These are phyloP conservation scores for Drosophila rellima DNA, from an alignment of 2,888 invertebrate genomes.

Conservation along the genomic window DNA sequence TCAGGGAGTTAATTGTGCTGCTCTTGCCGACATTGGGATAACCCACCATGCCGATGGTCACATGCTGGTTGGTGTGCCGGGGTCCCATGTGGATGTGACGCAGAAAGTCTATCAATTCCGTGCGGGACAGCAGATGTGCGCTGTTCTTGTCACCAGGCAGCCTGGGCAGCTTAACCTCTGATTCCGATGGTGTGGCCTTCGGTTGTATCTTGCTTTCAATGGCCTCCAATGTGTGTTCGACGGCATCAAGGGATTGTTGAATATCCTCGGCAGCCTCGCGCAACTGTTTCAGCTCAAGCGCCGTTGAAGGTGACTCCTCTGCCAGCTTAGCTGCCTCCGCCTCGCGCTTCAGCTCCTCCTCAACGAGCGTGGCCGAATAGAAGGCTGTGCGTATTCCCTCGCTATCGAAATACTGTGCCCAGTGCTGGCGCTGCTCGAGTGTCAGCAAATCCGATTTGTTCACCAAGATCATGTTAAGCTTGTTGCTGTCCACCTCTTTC, in stretches of 20 bases:
- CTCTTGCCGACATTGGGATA: constrained; percentile 99
- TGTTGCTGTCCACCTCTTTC: constrained; percentile 90
- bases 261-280: constrained; percentile 87
- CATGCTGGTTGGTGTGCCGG: constrained; percentile 86
- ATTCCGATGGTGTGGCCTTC: neutral
- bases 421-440: constrained; percentile 91
- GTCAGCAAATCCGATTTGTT: constrained; percentile 98
- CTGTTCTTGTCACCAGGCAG: constrained; percentile 70
- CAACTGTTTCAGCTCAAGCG: constrained; percentile 84
- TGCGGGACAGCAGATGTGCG: constrained; percentile 87
- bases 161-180: constrained; percentile 20
- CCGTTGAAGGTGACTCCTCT: constrained; percentile 37
- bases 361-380: constrained; percentile 93
- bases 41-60: constrained; percentile 97
- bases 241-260: constrained; percentile 87
- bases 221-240: constrained; percentile 87
- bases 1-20: constrained; percentile 97
- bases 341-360: constrained; percentile 86
- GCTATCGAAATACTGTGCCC: constrained; percentile 94
- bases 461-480: constrained; percentile 93
- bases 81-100: constrained; percentile 87
- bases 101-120: constrained; percentile 90
- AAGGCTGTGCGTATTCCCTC: constrained; percentile 92
- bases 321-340: constrained; percentile 41
- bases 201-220: constrained; percentile 87